Evolutionary conservation across 1,140 invertebrate species (phyloP), one percentile per base, ranked within the genome.

Genomic region (Procambarus virginalis): DNA sequence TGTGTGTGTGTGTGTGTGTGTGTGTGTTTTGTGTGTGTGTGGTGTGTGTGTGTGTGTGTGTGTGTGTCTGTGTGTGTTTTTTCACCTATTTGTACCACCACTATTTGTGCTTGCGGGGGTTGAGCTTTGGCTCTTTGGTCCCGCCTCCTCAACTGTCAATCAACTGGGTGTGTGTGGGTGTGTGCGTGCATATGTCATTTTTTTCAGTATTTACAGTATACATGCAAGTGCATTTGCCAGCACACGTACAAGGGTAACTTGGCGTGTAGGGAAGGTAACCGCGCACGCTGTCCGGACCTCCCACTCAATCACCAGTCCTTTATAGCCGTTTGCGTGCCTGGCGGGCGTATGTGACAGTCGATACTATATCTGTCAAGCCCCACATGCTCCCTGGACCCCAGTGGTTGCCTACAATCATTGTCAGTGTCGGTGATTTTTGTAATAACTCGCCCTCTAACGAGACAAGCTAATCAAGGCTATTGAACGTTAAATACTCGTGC

Each of bases 381-480:
- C 20, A 68, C 64, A 68, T 17, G 64, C 64, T 17, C 12, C 3
- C 64, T 68, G 3, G 12, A 10, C 17, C 10, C 20, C 10, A 68
- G 5, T 68, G 64, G 20, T 68, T 68, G 64, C 20, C 12, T 68
- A 17, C 20, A 68, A 17, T 68, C 64, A 68, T 68, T 68, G 64
- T 68, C 64, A 17, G 4, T 68, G 12, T 17, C 17, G 17, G 64
- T 68, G 64, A 68, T 68, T 68, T 68, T 68, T n/a, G 79, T 60
- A 60, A 81, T 81, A 81, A 81, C 34, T 81, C 45, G 4, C n/a
- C 8, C 51, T 20, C 51, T 81, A 81, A 81, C 79, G 79, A 81
- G 79, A 81, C 79, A 81, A 81, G 79, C 58, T 81, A 81, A 81
- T 81, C 79, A 81, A 81, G 79, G 79, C n/a, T 81, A 81, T 81